These are phyloP conservation scores for Diarsia dahlii DNA, from an alignment of 2,888 invertebrate genomes.

Conservation along the genomic window DNA sequence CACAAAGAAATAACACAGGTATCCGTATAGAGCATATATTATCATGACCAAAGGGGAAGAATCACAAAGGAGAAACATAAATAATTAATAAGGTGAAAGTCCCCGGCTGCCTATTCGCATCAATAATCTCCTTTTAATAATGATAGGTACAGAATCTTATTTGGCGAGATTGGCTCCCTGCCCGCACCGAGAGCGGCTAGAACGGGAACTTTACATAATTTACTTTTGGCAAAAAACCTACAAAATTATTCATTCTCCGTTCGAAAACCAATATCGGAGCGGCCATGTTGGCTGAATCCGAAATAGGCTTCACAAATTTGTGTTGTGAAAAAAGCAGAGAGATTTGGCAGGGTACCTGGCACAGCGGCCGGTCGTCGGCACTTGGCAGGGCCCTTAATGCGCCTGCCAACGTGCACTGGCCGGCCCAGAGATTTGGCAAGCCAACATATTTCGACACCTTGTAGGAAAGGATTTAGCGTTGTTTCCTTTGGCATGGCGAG, in stretches of 20 bases:
- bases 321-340: conserved; percentile 62
- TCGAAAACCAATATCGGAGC: conserved; percentile 69
- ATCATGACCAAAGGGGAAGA: conserved; percentile 52
- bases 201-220: conserved; percentile 64
- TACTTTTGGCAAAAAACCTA: conserved; percentile 67
- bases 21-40: conserved; percentile 51
- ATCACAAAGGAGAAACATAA: conserved; percentile 58
- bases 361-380: conserved; percentile 67
- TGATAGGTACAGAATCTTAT: conserved; percentile 58
- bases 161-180: conserved; percentile 62
- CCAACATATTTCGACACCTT: conserved; percentile 77
- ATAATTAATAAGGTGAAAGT: conserved; percentile 61
- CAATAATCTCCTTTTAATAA: conserved; percentile 63
- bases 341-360: conserved; percentile 77
- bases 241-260: conserved; percentile 68
- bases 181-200: conserved; percentile 58
- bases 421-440: conserved; percentile 81
- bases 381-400: conserved; percentile 75
- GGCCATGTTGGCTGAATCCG: conserved; percentile 67
- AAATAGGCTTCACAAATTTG: conserved; percentile 66
- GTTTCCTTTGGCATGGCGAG: conserved; percentile 73
- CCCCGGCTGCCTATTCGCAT: conserved; percentile 44
- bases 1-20: conserved; percentile 54
- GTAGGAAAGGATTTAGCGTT: conserved; percentile 76
- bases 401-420: conserved; percentile 76